Base-by-base conservation (phyloP, 2,888 invertebrate species). In the Conus canariensis region DNA sequence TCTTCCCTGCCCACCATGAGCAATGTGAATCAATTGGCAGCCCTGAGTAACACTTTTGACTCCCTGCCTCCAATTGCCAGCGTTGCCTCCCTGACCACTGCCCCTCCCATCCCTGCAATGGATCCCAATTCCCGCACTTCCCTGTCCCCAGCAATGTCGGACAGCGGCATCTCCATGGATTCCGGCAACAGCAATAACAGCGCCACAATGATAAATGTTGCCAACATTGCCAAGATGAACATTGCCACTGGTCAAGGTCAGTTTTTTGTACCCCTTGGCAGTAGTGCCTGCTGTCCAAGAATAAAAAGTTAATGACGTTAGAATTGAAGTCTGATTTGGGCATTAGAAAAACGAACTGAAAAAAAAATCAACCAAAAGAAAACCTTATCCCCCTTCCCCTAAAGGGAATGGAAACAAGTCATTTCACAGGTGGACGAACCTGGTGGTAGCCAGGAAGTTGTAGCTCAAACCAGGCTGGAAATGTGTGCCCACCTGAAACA, bases 141-240 rank as follows among this genome's bases (percentile, higher is more conserved):
- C 9, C 95, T 95, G 92, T 96, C 96, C 90, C 96, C 96, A 8
- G 95, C 96, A 14, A 96, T 96, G 94, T 96, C 96, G 30, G 96
- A 96, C 93, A 96, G 96, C 92, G 96, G 96, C 86, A 96, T 96
- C 89, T 96, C 95, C 25, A 95, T 96, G 88, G 96, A 96, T 92
- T 95, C 95, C 91, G 95, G 94, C 58, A 95, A 95, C 92, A 95
- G 94, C 90, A 94, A 93, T 30, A 93, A 94, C n/a, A 94, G 94
- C 91, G 94, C 94, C 59, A 92, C 91, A 56, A 97, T 98, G 94
- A 98, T 98, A 96, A 99, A 98, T 97, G 97, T 99, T 93, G 98
- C 98, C 95, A 98, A 98, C 60, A 97, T 99, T 91, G 98, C 98
- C 91, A 98, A 98, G 96, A 97, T 98, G 90, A 98, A 95, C 83